Conservation (phyloP, 1,140 invertebrate genomes). For the Hycleus phaleratus region DNA sequence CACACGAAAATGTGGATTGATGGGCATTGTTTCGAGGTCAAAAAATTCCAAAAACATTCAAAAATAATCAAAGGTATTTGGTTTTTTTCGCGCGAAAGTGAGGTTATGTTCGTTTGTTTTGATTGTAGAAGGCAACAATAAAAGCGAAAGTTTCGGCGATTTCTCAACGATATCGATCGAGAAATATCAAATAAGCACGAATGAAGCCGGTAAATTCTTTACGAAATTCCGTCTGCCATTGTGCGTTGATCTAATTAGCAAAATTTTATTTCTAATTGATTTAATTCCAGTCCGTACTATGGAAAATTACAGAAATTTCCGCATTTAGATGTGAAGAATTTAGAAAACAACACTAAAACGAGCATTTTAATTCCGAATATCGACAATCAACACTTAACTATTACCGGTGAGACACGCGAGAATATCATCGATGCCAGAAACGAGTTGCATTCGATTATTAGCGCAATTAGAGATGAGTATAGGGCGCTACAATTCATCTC, state of each 20-base stretch:
- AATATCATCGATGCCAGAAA: conserved; percentile 55
- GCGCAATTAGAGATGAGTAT: conserved; percentile 53
- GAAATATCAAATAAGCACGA: conserved; percentile 11
- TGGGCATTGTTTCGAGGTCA: conserved; percentile 28
- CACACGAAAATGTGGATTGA: conserved; percentile 32
- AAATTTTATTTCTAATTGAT: neutral
- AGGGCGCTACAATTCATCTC: conserved; percentile 68
- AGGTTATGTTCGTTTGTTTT: conserved; percentile 13
- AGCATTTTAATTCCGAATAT: conserved; percentile 54
- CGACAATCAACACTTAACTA: conserved; percentile 33
- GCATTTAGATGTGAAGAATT: conserved; percentile 30
- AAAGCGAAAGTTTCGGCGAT: no score
- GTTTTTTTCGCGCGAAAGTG: conserved; percentile 2
- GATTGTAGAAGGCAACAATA: neutral
- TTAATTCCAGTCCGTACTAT: conserved; percentile 20
- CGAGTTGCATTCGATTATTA: conserved; percentile 59
- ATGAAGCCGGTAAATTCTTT: conserved; percentile 19
- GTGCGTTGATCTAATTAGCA: conserved; percentile 3
- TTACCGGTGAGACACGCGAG: conserved; percentile 49
- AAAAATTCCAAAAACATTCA: conserved; percentile 9
- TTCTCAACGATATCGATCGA: neutral
- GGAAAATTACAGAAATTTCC: conserved; percentile 11
- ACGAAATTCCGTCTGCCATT: conserved; percentile 27
- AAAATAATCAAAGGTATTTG: neutral
- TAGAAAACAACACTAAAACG: conserved; percentile 63